phyloP scores from a whole-genome alignment of 2,888 invertebrate genomes.

The Eristalinus sepulchralis region DNA sequence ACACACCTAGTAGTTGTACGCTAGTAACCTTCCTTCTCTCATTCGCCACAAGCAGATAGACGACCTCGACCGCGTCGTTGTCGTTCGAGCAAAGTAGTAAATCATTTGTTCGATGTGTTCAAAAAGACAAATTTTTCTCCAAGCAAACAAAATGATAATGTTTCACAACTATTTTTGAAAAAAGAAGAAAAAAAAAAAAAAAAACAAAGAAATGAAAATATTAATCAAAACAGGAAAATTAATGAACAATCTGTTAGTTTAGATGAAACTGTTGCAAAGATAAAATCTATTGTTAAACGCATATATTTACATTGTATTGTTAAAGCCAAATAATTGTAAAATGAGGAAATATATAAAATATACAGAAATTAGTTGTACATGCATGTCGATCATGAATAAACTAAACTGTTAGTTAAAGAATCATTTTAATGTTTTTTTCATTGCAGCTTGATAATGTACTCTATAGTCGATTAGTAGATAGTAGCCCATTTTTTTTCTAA shows the following conservation, averaged over 20 bases:
- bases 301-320: constrained; percentile 57
- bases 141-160: constrained; percentile 16
- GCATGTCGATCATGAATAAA: constrained; percentile 28
- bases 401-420: constrained; percentile 49
- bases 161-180: constrained; percentile 9
- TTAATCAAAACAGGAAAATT: neutral
- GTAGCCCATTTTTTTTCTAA: too few species aligned
- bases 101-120: constrained; percentile 44
- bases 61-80: neutral
- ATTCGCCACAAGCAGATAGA: constrained; percentile 18
- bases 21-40: neutral
- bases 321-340: constrained; percentile 34
- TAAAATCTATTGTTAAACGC: constrained; percentile 36
- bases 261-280: constrained; percentile 18
- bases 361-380: constrained; percentile 8
- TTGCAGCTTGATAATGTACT: neutral
- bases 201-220: neutral
- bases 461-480: too few species aligned
- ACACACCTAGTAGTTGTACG: neutral
- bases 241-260: neutral
- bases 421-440: neutral
- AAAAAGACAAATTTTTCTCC: constrained; percentile 35
- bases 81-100: neutral
- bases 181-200: neutral
- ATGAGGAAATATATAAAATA: constrained; percentile 17